Base-by-base conservation (phyloP, 2,888 invertebrate genomes). In the Lepas anatifera region DNA sequence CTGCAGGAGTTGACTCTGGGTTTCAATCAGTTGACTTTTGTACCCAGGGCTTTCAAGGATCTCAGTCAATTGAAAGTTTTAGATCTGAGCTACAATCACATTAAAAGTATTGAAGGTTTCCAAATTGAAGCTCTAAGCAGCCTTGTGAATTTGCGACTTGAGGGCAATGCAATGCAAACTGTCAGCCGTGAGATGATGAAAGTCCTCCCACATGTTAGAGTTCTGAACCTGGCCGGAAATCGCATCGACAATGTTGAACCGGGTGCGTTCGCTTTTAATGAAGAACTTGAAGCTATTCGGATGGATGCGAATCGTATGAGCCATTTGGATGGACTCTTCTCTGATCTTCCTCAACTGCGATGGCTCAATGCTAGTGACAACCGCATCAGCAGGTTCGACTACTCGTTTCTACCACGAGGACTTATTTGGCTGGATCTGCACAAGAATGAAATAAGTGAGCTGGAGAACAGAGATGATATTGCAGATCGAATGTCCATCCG, bases 321-420 rank as follows among this genome's bases (percentile, higher is more conserved):
- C 72, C 88, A 89, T 78, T 89, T 92, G 74, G 86, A 86, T 74
- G 88, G 87, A 72, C 84, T 92, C 75, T 92, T 92, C 79, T 86
- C 87, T 43, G 89, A 89, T 81, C 82, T 92, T 75, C 89, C 89
- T 69, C 89, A 88, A 81, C 84, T 92, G 75, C 87, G 90, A 74
- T 90, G 90, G 89, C 83, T 92, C 72, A 92, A 92, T 79, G 89
- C 92, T 78, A 91, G 90, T 76, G 90, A 89, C 81, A 92, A 92
- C 82, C 86, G 87, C 78, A 83, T 92, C 75, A 87, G 87, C 81
- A 87, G 87, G 86, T 90, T 92, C 80, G 90, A 92, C 81, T 92
- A 91, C 80, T 89, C 90, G 70, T 85, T 90, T 81, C 89, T 92
- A 79, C 92, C 92, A 73, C 92, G 91, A 73, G 89, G 88, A 78